A percentile compares a stretch with the other conserved stretches of the same genome.
phyloP scores from a whole-genome alignment of 1,140 invertebrate genomes.

The Brachionus paranguensis region DNA sequence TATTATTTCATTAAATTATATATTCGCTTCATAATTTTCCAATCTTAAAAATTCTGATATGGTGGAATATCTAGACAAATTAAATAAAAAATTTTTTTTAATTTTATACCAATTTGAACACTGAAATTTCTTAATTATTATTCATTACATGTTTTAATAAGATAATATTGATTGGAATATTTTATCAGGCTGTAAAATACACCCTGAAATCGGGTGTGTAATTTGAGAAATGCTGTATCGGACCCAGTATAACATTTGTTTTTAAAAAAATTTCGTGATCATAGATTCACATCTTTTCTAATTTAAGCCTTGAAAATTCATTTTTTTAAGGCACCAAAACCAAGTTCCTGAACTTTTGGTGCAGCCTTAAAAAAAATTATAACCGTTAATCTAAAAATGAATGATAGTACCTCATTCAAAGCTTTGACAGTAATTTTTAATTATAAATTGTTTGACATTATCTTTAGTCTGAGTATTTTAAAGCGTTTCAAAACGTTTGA shows the following conservation, averaged over 20 bases:
- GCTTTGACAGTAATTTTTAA: not conserved
- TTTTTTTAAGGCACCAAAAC: too few species aligned
- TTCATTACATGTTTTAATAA: not conserved
- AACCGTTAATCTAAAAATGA: too few species aligned
- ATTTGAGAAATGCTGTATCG: not conserved
- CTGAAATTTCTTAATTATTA: not conserved
- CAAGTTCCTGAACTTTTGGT: too few species aligned
- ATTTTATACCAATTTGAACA: not conserved
- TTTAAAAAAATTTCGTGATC: too few species aligned
- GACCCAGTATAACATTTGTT: too few species aligned
- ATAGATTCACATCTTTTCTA: too few species aligned
- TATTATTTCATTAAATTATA: not conserved
- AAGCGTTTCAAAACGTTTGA: not conserved
- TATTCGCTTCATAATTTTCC: not conserved
- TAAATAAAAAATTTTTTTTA: not conserved
- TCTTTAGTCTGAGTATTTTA: not conserved
- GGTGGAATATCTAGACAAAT: not conserved
- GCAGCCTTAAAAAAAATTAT: too few species aligned
- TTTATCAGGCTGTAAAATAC: not conserved
- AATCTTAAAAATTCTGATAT: not conserved
- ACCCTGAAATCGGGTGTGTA: not conserved
- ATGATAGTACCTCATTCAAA: not conserved
- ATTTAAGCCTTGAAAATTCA: too few species aligned
- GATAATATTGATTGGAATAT: not conserved
- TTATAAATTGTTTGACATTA: not conserved